Percentiles rank a stretch among this genome's conserved stretches.
These are phyloP conservation scores for Sarcophilus harrisii DNA, from an alignment of 2,797 vertebrate genomes.

Conservation along the genomic window DNA sequence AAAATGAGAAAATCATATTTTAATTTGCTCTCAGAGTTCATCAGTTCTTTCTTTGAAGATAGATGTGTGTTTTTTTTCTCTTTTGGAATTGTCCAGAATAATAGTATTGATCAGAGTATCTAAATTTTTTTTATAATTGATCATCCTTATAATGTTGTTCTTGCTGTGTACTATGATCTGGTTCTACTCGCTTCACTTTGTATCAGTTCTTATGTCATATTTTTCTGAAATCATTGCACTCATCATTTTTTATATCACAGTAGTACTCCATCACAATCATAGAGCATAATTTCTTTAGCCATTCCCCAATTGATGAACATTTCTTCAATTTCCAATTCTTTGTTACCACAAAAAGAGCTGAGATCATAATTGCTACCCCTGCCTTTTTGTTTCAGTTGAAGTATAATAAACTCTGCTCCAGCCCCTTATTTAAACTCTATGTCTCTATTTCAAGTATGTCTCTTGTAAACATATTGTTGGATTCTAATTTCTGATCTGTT, in stretches of 20 bases:
- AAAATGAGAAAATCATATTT: background rate
- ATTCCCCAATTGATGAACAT: background rate
- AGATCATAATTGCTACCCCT: background rate
- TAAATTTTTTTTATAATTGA: background rate
- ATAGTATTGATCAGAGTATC: background rate
- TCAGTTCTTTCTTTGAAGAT: background rate
- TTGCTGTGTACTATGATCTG: background rate
- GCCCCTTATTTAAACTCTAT: background rate
- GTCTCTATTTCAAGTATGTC: background rate
- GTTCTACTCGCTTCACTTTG: background rate
- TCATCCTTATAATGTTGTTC: background rate
- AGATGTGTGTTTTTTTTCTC: background rate
- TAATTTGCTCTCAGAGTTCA: background rate
- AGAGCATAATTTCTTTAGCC: background rate
- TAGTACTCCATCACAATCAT: background rate
- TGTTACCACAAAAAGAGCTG: background rate
- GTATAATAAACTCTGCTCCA: background rate
- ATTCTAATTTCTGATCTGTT: background rate
- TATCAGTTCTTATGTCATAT: background rate
- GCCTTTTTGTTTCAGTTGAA: background rate
- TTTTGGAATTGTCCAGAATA: background rate
- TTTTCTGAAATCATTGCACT: background rate
- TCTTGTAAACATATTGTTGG: background rate
- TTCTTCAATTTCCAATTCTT: background rate
- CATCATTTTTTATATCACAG: background rate